Base-by-base conservation (phyloP, 2,113 vertebrate genomes). In the Osmerus mordax region DNA sequence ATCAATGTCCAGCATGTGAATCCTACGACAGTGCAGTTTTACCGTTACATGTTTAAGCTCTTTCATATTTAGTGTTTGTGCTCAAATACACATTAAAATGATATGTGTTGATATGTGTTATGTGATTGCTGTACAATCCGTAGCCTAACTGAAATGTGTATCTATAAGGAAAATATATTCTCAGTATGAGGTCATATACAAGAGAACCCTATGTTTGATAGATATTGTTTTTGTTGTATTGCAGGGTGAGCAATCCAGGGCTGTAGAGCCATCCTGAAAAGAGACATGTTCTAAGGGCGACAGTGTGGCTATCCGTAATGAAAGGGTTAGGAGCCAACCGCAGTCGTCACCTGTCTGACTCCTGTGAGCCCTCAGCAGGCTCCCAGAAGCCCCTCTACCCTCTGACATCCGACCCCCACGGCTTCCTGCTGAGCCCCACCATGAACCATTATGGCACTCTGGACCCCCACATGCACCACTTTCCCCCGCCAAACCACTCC, bases 311-410 rank as follows among this genome's bases (percentile, higher is more conserved):
- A 63, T 82, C 86, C 88, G 90, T 90, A 92, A 99, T 99, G 97
- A 99, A 99, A 93, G 96, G 97, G 89, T 93, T 98, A 91, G 95
- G 94, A 92, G 94, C 95, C 87, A 95, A 95, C 86, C 96, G 95
- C 89, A 93, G 93, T 83, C 96, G 94, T 73, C 96, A 98, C 90
- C 94, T 96, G 78, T 98, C 97, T 0, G 95, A 98, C 81, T 96
- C 95, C 68, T 94, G 96, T 87, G 97, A 99, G 84, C 93, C 94
- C 66, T 69, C 90, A 0, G 83, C 81, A 67, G 87, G 84, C 62
- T 78, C 90, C 71, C 92, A 94, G 52, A 96, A 96, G 78, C 89
- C 94, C 78, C 85, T 98, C 79, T 98, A 95, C 75, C 82, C 94
- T 73, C 65, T 92, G 25, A 82, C 69, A 59, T 86, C 87, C 67